phyloP scores from a whole-genome alignment of 2,888 invertebrate genomes.

The Clostera curtula region DNA sequence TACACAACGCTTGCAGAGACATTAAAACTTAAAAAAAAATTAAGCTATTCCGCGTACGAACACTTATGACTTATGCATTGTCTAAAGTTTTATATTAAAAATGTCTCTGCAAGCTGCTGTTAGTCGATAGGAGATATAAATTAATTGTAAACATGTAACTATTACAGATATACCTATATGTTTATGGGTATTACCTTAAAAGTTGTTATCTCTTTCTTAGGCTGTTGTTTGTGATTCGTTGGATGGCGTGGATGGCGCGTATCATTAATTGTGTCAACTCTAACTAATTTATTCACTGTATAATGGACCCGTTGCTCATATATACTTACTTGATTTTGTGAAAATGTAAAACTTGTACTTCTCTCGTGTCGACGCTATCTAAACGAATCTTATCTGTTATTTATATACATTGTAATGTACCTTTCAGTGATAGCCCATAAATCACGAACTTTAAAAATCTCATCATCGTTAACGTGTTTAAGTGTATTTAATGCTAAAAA shows the following conservation, averaged over 20 bases:
- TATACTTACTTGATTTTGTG: slow-evolving; percentile 11
- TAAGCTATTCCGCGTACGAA: slow-evolving; percentile 17
- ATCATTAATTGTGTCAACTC: no score
- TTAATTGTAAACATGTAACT: slow-evolving; percentile 53
- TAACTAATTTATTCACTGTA: no score
- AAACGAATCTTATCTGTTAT: slow-evolving; percentile 54
- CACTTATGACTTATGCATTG: slow-evolving; percentile 20
- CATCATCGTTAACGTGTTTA: slow-evolving; percentile 60
- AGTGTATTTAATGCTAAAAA: slow-evolving; percentile 56
- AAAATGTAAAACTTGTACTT: slow-evolving; percentile 7
- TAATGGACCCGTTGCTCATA: no score
- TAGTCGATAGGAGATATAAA: slow-evolving; percentile 35
- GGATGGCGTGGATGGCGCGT: slow-evolving; percentile 36
- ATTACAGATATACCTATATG: slow-evolving; percentile 46
- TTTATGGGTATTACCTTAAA: slow-evolving; percentile 64
- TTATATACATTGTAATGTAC: slow-evolving; percentile 48
- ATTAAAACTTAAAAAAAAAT: slow-evolving; percentile 18
- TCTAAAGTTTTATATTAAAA: slow-evolving; percentile 12
- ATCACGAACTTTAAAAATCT: slow-evolving; percentile 23
- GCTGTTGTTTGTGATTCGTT: slow-evolving; percentile 63
- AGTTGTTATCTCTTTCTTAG: slow-evolving; percentile 74
- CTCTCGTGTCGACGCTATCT: slow-evolving; percentile 41
- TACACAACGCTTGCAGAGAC: slow-evolving; percentile 44
- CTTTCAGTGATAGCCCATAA: slow-evolving; percentile 54
- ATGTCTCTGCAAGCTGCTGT: slow-evolving; percentile 44